Base-by-base conservation (phyloP, 1,140 invertebrate genomes). In the Ips typographus region DNA sequence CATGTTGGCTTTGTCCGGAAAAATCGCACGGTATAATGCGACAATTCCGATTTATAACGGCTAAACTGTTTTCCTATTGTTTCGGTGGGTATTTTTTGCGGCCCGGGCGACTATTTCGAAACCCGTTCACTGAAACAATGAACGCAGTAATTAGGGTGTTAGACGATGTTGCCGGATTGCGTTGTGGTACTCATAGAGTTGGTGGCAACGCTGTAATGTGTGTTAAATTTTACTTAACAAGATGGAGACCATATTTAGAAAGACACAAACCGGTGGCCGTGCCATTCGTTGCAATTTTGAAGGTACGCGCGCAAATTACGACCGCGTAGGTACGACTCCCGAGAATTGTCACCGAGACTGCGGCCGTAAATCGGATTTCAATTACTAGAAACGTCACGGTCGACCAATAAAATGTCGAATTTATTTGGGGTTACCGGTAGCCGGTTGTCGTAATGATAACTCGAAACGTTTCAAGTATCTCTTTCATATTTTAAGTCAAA, bases 51-150 rank as follows among this genome's bases (percentile, higher is more conserved):
- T 66, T 66, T 66, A 66, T 66, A 66, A 66, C 42, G 55, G 64
- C 55, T 58, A 66, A 66, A 66, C 64, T 57, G 42, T 58, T 66
- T 66, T 66, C 44, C 64, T 66, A 66, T 66, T 66, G 64, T 66
- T 57, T 58, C 55, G 38, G 49, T 47, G 4, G 36, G 55, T 44
- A 5, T 51, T 66, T 58, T 58, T 66, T 37, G 36, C 4, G 41
- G 36, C 38, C 8, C 41, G 36, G 4, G n/a, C n/a, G 37, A 55
- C 37, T 58, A 58, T 66, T 66, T 66, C 43, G 40, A 47, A 49
- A 58, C 44, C 8, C 51, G 53, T 66, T 66, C 39, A 5, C 40
- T 65, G 22, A 57, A 59, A 66, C 64, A 66, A 66, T 66, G 55
- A 66, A 66, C 64, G 22, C 22, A 22, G 22, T 22, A 22, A 22